Percentiles rank a stretch among this genome's conserved stretches.
Evolutionary conservation across 2,797 vertebrate genomes (phyloP).

Genomic region (Coreius guichenoti): DNA sequence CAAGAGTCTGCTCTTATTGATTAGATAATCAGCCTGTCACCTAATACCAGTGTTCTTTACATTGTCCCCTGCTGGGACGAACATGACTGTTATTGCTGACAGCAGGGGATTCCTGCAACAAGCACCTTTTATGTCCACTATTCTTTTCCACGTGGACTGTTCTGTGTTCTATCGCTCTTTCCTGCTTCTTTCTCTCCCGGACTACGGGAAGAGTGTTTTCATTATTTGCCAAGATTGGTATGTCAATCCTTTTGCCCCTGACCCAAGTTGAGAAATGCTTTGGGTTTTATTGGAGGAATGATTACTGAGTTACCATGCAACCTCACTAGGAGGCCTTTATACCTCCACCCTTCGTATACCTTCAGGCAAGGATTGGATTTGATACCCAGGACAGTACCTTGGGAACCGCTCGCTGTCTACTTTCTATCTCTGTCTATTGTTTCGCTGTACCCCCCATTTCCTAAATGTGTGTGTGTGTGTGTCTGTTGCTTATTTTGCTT

Average conservation of each 20-base stretch:
- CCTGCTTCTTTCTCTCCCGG: conserved; percentile 42
- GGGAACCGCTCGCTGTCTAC: conserved; percentile 52
- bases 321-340: conserved; percentile 64
- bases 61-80: conserved; percentile 72
- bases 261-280: conserved; percentile 75
- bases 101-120: conserved; percentile 45
- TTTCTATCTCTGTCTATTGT: conserved; percentile 58
- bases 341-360: conserved; percentile 65
- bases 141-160: conserved; percentile 35
- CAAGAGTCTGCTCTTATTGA: conserved; percentile 73
- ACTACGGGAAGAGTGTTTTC: conserved; percentile 74
- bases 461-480: conserved; percentile 50
- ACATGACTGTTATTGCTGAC: conserved; percentile 62
- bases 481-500: conserved; percentile 7
- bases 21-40: conserved; percentile 82
- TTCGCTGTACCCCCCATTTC: conserved; percentile 59
- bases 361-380: conserved; percentile 72
- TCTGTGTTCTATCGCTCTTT: conserved; percentile 29
- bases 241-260: conserved; percentile 77
- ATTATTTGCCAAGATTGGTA: conserved; percentile 82
- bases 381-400: conserved; percentile 64
- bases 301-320: conserved; percentile 73
- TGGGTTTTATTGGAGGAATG: conserved; percentile 75
- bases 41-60: conserved; percentile 75
- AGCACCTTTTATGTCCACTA: conserved; percentile 45